Percentiles rank a stretch among this genome's conserved stretches.
Conservation (phyloP, 2,888 invertebrate genomes). For the Syrphus vitripennis region DNA sequence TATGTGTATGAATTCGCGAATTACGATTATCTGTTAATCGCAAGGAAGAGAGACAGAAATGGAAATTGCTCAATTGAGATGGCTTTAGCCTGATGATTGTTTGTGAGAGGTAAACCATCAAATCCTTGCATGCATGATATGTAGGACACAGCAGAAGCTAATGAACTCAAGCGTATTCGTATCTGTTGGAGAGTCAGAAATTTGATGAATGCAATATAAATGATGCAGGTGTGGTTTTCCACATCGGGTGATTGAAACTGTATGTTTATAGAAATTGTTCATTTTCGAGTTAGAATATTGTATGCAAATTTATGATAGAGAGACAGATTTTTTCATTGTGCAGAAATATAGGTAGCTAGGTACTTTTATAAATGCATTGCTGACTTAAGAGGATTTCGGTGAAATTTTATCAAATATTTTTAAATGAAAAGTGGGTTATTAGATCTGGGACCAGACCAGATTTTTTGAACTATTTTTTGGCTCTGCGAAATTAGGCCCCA, state of each 20-base stretch:
- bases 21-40: conserved; percentile 70
- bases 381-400: too few species aligned
- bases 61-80: conserved; percentile 51
- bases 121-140: conserved; percentile 26
- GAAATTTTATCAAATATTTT: too few species aligned
- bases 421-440: too few species aligned
- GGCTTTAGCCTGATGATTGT: neutral
- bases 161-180: conserved; percentile 14
- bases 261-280: neutral
- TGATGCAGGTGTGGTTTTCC: conserved; percentile 9
- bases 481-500: too few species aligned
- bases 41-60: conserved; percentile 24
- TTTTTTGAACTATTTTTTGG: too few species aligned
- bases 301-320: too few species aligned
- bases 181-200: neutral
- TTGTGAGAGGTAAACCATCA: conserved; percentile 13
- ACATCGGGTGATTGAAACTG: neutral
- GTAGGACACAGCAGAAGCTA: neutral
- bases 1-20: conserved; percentile 52
- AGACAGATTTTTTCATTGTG: too few species aligned
- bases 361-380: too few species aligned
- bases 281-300: too few species aligned
- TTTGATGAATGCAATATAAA: conserved; percentile 15
- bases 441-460: too few species aligned
- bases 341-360: too few species aligned